phyloP scores from a whole-genome alignment of 53 echinoderm and acorn worm species.

The Hippasteria phrygiana region DNA sequence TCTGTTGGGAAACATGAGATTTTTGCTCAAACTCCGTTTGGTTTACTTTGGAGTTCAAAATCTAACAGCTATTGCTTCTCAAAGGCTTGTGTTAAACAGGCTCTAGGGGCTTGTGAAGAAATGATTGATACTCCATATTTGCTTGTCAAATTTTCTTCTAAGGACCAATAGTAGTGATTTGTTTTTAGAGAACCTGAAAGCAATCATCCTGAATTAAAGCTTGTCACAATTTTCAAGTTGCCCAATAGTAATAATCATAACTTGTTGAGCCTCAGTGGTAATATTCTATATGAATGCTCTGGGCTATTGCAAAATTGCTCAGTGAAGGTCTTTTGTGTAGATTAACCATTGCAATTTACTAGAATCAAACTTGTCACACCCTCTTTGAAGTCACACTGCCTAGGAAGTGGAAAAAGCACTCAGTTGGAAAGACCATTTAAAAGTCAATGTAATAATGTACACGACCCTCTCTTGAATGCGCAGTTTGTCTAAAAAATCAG shows the following conservation, averaged over 20 bases:
- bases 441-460: too few relatives aligned
- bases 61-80: neutral
- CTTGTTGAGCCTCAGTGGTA: neutral
- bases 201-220: neutral
- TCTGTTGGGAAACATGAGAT: neutral
- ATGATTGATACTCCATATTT: neutral
- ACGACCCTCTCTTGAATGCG: too few relatives aligned
- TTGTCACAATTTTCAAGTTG: slow-evolving; percentile 7
- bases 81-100: neutral
- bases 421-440: too few relatives aligned
- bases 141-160: neutral
- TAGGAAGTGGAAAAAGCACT: too few relatives aligned
- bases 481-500: too few relatives aligned
- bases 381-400: too few relatives aligned
- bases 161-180: neutral
- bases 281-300: neutral
- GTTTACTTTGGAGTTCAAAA: neutral
- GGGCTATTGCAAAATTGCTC: neutral
- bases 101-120: neutral
- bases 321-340: neutral
- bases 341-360: neutral
- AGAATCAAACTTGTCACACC: too few relatives aligned
- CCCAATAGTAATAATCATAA: neutral
- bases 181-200: neutral
- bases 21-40: neutral